Evolutionary conservation across 2,888 invertebrate species (phyloP).

Genomic region (Phaedon cochleariae): DNA sequence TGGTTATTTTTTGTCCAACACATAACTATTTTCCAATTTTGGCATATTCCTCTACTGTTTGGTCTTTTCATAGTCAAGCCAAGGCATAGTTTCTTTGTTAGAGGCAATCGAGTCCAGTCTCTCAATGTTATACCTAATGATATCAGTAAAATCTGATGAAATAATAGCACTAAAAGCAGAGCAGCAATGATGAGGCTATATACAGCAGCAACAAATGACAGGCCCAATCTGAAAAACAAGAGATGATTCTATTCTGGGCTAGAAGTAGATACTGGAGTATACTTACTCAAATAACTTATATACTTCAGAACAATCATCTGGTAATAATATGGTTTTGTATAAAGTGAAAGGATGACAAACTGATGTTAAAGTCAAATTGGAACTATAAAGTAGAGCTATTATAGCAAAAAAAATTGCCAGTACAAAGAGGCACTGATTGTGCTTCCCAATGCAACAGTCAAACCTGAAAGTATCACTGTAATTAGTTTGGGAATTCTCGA

Average conservation of each 20-base stretch:
- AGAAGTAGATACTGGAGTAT: conserved; percentile 4
- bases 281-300: conserved; percentile 82
- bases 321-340: conserved; percentile 74
- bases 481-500: neutral
- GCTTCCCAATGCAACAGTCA: conserved; percentile 84
- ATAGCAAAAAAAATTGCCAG: conserved; percentile 73
- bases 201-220: conserved; percentile 54
- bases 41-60: conserved; percentile 50
- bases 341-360: conserved; percentile 82
- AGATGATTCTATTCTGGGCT: neutral
- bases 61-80: conserved; percentile 49
- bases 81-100: conserved; percentile 48
- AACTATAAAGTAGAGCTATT: conserved; percentile 74
- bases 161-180: conserved; percentile 47
- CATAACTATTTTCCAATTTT: conserved; percentile 49
- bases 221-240: conserved; percentile 49
- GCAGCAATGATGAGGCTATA: conserved; percentile 52
- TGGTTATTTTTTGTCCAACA: neutral
- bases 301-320: conserved; percentile 85
- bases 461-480: conserved; percentile 66
- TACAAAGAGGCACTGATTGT: conserved; percentile 80
- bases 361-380: conserved; percentile 85
- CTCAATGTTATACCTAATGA: conserved; percentile 64
- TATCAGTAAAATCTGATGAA: conserved; percentile 58
- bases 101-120: conserved; percentile 61